phyloP scores from a whole-genome alignment of 2,113 vertebrate genomes.

The Paratilapia polleni region DNA sequence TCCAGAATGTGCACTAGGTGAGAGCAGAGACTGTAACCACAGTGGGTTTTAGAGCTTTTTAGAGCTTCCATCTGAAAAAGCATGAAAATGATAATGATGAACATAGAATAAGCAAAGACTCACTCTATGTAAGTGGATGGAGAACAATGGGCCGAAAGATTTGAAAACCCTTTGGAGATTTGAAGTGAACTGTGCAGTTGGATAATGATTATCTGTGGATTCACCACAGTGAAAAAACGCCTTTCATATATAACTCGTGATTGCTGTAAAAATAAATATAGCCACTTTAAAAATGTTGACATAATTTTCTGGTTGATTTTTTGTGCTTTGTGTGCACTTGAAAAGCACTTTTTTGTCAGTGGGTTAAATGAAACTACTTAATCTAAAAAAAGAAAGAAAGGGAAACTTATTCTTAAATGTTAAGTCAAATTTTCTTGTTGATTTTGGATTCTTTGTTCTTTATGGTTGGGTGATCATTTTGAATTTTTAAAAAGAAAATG shows the following conservation, averaged over 20 bases:
- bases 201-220: neutral
- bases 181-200: neutral
- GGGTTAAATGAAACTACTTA: neutral
- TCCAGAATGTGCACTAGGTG: neutral
- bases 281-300: neutral
- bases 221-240: neutral
- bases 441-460: too few species aligned
- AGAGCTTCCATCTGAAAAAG: neutral
- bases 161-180: neutral
- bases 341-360: neutral
- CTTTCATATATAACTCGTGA: neutral
- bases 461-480: too few species aligned
- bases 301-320: too few species aligned
- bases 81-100: neutral
- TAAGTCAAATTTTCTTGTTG: too few species aligned
- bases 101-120: neutral
- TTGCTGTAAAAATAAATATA: neutral
- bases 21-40: neutral
- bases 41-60: neutral
- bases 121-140: accelerated
- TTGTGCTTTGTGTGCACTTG: neutral
- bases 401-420: neutral
- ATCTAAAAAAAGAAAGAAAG: neutral
- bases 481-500: too few species aligned
- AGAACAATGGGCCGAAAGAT: neutral